Percentiles rank a stretch among this genome's conserved stretches.
phyloP scores from a whole-genome alignment of 64 coral and sea anemone species.

The Porites lutea region DNA sequence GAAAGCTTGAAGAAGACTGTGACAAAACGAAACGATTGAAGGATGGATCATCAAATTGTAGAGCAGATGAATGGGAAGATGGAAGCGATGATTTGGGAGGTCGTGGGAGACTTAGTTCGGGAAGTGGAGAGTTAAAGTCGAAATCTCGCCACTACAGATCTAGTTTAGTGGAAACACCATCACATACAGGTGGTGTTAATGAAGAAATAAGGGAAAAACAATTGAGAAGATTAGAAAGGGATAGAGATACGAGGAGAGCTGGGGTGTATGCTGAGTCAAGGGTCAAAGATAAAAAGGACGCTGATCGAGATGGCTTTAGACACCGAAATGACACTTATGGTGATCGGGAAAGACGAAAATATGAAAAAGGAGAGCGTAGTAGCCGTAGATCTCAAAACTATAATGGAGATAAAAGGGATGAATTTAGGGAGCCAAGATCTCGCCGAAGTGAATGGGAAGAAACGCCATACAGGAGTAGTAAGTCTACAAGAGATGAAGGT shows the following conservation, averaged over 20 bases:
- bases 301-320: constrained; percentile 42
- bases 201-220: constrained; percentile 90
- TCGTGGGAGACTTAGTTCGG: constrained; percentile 47
- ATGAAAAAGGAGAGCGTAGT: constrained; percentile 46
- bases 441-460: constrained; percentile 96
- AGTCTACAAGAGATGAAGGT: constrained; percentile 61
- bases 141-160: constrained; percentile 92
- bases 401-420: neutral
- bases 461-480: constrained; percentile 86
- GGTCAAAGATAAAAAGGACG: constrained; percentile 16
- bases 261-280: constrained; percentile 93
- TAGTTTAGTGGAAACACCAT: constrained; percentile 85
- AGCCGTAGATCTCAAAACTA: constrained; percentile 55
- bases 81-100: constrained; percentile 18
- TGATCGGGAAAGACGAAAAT: constrained; percentile 15
- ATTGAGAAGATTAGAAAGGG: constrained; percentile 82
- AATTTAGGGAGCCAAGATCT: constrained; percentile 68
- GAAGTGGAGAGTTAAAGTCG: constrained; percentile 28
- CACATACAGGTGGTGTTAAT: constrained; percentile 94
- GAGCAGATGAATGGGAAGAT: constrained; percentile 44
- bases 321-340: constrained; percentile 53
- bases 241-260: constrained; percentile 78
- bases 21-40: constrained; percentile 72
- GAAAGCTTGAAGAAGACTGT: constrained; percentile 58
- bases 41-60: constrained; percentile 11